phyloP scores from a whole-genome alignment of 2,888 invertebrate species.

The Acanthosoma haemorrhoidale region DNA sequence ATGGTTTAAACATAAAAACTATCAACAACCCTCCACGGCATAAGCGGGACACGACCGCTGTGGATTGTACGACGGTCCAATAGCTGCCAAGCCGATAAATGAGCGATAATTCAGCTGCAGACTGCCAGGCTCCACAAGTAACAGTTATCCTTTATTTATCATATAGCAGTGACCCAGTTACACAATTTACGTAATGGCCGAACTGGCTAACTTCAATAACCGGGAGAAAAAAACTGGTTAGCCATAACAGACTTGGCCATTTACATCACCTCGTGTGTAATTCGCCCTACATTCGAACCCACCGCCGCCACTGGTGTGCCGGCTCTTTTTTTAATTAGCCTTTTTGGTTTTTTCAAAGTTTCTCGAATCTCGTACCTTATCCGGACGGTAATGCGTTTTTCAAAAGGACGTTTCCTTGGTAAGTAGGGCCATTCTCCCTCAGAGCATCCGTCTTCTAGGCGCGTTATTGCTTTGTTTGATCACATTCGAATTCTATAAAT shows the following conservation, averaged over 20 bases:
- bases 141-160: background rate
- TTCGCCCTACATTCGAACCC: background rate
- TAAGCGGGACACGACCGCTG: background rate
- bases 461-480: no score
- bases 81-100: background rate
- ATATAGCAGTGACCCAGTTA: background rate
- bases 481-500: no score
- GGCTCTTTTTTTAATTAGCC: no score
- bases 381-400: background rate
- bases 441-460: no score
- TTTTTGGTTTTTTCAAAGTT: background rate
- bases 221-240: background rate
- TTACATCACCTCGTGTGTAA: no score
- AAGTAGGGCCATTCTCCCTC: no score
- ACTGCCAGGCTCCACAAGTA: background rate
- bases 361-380: background rate
- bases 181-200: background rate
- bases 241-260: background rate
- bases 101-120: background rate
- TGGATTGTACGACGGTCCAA: no score
- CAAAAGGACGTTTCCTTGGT: conserved; percentile 3
- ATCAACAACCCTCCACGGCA: no score
- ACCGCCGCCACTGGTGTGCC: background rate
- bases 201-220: background rate
- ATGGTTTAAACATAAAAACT: no score